A percentile compares a stretch with the other conserved stretches of the same genome.
Conservation (phyloP, 2,113 vertebrate species). For the Erythrocebus patas region DNA sequence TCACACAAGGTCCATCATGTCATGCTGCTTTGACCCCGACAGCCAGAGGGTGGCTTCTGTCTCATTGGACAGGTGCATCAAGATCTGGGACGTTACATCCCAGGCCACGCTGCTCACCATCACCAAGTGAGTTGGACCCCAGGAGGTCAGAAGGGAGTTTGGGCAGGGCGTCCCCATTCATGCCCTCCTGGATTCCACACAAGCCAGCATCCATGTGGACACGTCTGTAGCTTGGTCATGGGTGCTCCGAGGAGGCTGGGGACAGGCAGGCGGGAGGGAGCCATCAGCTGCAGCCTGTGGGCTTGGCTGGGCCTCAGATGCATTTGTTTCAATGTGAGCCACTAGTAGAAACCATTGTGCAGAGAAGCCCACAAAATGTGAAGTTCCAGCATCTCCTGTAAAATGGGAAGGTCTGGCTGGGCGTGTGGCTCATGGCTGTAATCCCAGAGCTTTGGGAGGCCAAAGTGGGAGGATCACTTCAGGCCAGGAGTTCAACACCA, state of each 20-base stretch:
- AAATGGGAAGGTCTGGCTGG: not conserved
- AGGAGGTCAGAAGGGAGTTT: not conserved
- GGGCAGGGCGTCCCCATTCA: rapidly evolving
- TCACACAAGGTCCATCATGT: constrained; percentile 82
- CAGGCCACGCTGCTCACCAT: constrained; percentile 81
- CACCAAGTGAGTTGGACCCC: constrained; percentile 76
- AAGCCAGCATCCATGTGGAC: rapidly evolving
- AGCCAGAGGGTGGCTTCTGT: constrained; percentile 82
- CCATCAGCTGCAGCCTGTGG: not conserved
- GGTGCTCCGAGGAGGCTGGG: not conserved
- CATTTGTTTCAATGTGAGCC: not conserved
- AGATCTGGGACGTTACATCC: constrained; percentile 85
- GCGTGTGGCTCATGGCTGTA: too few species aligned
- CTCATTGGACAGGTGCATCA: constrained; percentile 82
- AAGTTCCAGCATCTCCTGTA: not conserved
- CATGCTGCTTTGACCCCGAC: constrained; percentile 85
- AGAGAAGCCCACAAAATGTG: not conserved
- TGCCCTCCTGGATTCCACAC: not conserved
- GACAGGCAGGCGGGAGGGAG: not conserved
- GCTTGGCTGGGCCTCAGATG: not conserved
- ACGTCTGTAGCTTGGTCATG: not conserved
- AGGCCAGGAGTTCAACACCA: too few species aligned
- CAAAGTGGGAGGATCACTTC: too few species aligned
- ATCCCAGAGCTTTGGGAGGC: too few species aligned
- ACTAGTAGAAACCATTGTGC: not conserved